Base-by-base conservation (phyloP, 2,888 invertebrate genomes). In the Drosophila lacicola region DNA sequence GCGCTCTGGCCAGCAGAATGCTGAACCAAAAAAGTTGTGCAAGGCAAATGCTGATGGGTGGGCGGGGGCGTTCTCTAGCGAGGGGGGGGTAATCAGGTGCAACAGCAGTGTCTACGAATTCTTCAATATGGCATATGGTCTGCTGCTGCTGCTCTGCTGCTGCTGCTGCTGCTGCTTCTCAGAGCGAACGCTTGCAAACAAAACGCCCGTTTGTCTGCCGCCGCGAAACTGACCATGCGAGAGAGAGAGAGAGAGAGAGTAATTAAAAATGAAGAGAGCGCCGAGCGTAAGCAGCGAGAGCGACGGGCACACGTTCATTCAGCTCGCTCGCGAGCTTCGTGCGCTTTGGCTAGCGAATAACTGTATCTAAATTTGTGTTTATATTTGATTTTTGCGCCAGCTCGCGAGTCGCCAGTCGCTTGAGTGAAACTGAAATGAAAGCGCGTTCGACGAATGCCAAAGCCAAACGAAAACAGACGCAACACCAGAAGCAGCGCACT, bases 381-480 rank as follows among this genome's bases (percentile, higher is more conserved):
- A 82, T 86, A 78, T 86, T 88, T 82, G 85, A 84, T 75, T 84
- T 82, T 82, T 84, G 85, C 85, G 88, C 79, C 87, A 82, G 84
- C 79, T 87, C 29, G 29, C 29, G 29, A 29, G 29, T 29, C 53
- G 76, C 64, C 82, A 84, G 88, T 84, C 80, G 88, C 74, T 70
- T 74, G 80, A 82, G 82, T 82, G 88, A 88, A 86, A 86, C 78
- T 80, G 86, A 88, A 88, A 86, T 89, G 86, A 88, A 89, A 86
- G 84, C 79, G 87, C 77, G 71, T 74, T 63, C 63, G 58, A 68
- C 78, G 78, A 78, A 71, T 67, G 71, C 66, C 62, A 73, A 73
- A 64, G 79, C 66, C 63, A 80, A 82, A 56, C 54, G 57, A 33
- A 61, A 51, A 49, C 53, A 45, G 39, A 57, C 41, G 58, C 67